Evolutionary conservation across 2,888 invertebrate genomes (phyloP).

Genomic region (Eumacrocentrus americanus): DNA sequence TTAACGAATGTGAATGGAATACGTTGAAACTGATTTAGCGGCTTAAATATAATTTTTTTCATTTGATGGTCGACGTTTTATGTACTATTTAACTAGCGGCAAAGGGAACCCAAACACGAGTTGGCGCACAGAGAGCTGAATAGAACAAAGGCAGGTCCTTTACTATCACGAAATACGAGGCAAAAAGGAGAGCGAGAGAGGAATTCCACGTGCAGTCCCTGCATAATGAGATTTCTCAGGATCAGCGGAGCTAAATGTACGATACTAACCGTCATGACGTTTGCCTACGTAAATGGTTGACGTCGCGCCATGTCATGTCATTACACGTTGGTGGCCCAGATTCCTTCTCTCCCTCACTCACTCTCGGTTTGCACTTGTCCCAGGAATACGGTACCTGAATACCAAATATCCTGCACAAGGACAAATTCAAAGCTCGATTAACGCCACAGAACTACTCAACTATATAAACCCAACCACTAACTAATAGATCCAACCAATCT

Average conservation of each 20-base stretch:
- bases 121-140: neutral
- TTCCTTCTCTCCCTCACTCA: too few relatives aligned
- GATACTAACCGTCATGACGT: neutral
- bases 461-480: too few relatives aligned
- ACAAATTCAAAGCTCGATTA: neutral
- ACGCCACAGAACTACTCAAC: neutral
- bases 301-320: slow-evolving; percentile 5
- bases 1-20: too few relatives aligned
- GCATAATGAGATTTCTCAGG: slow-evolving; percentile 1
- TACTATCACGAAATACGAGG: too few relatives aligned
- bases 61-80: too few relatives aligned
- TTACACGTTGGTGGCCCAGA: slow-evolving; percentile 6
- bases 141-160: neutral
- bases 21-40: too few relatives aligned
- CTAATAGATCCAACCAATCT: too few relatives aligned
- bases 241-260: neutral
- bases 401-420: neutral
- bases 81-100: neutral
- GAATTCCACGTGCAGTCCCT: neutral
- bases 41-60: too few relatives aligned
- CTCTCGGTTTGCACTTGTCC: slow-evolving; percentile 7
- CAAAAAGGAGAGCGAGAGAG: neutral
- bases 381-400: slow-evolving; percentile 2
- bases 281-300: neutral
- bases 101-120: too few relatives aligned